Percentiles rank a stretch among this genome's conserved stretches.
phyloP scores from a whole-genome alignment of 2,113 vertebrate species.

The Naja naja region DNA sequence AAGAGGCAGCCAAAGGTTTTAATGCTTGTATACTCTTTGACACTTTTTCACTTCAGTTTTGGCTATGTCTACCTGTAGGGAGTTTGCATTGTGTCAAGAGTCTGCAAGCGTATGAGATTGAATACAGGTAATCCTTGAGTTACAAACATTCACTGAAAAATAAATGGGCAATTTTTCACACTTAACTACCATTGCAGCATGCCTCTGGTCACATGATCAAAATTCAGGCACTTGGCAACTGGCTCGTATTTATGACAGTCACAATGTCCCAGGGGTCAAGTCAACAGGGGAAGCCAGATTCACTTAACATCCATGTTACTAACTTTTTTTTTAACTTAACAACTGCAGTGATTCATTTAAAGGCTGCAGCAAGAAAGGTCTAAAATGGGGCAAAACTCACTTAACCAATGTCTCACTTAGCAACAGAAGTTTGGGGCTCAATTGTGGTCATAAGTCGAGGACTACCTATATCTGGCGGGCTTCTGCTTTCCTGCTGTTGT shows the following conservation, averaged over 20 bases:
- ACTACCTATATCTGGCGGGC: neutral
- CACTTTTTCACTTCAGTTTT: neutral
- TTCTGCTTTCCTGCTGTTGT: neutral
- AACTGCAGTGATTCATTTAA: neutral
- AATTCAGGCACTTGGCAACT: too few relatives aligned
- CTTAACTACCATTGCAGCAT: too few relatives aligned
- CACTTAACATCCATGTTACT: neutral
- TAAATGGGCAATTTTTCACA: too few relatives aligned
- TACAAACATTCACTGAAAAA: neutral
- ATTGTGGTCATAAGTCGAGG: neutral
- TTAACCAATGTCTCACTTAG: too few relatives aligned
- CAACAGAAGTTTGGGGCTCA: neutral
- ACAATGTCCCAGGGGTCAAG: too few relatives aligned
- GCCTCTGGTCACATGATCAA: too few relatives aligned
- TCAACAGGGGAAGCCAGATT: neutral
- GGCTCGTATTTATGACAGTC: too few relatives aligned
- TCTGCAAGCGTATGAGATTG: neutral
- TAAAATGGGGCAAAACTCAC: neutral
- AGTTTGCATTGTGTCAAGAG: neutral
- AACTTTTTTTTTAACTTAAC: too few relatives aligned
- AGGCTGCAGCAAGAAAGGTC: neutral
- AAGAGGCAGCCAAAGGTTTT: neutral
- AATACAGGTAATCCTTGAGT: neutral
- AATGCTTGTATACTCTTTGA: neutral
- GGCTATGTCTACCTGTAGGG: neutral